Conservation (phyloP, 1,140 invertebrate species). For the Monochamus saltuarius region DNA sequence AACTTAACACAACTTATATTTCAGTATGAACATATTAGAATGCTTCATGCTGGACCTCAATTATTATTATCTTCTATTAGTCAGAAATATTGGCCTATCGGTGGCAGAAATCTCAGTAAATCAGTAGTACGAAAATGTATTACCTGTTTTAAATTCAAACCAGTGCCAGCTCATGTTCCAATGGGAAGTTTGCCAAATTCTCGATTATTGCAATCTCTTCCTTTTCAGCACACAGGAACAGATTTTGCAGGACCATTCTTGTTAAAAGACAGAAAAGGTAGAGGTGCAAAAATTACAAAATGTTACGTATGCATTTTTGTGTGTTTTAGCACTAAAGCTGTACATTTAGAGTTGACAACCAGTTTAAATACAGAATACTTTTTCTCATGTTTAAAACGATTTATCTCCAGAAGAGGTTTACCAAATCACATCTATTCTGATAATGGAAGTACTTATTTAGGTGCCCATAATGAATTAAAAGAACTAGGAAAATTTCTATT, state of each 20-base stretch:
- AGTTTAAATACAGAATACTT: not conserved
- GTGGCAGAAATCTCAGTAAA: constrained; percentile 18
- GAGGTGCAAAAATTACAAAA: constrained; percentile 7
- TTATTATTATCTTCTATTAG: not conserved
- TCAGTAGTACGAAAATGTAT: constrained; percentile 16
- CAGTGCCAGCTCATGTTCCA: too few relatives aligned
- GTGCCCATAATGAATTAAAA: constrained; percentile 18
- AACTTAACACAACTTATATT: constrained; percentile 2
- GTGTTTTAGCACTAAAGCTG: constrained; percentile 5
- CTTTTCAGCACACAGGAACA: not conserved
- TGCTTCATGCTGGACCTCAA: not conserved
- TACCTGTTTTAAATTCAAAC: not conserved
- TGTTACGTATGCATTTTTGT: constrained; percentile 13
- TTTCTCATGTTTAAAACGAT: constrained; percentile 4
- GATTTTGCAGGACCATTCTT: constrained; percentile 12
- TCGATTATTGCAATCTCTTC: not conserved
- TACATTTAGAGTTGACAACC: not conserved
- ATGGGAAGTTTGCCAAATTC: not conserved
- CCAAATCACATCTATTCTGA: constrained; percentile 22
- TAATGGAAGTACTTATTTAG: constrained; percentile 23
- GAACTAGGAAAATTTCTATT: constrained; percentile 4
- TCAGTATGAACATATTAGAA: not conserved
- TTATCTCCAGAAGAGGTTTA: constrained; percentile 11
- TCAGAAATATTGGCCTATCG: constrained; percentile 5
- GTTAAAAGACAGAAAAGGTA: not conserved